These are phyloP conservation scores for Ceratoteleas bidentatus DNA, from an alignment of 1,140 invertebrate genomes.

Conservation along the genomic window DNA sequence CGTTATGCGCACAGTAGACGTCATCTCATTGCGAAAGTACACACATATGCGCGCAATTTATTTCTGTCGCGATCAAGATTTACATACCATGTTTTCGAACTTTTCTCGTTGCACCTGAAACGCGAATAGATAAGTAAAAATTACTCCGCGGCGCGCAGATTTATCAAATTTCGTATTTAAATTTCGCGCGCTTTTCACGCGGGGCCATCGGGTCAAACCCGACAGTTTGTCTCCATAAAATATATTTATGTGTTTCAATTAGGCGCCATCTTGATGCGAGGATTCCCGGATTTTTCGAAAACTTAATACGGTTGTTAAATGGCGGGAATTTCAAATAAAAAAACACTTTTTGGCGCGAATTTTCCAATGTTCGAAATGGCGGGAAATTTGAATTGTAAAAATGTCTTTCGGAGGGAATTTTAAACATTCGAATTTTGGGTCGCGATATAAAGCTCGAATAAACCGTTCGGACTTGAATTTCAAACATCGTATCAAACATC, in stretches of 20 bases:
- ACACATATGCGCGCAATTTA: slow-evolving; percentile 52
- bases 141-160: slow-evolving; percentile 18
- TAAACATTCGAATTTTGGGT: neutral
- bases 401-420: too few species aligned
- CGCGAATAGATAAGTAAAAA: slow-evolving; percentile 38
- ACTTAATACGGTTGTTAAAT: neutral
- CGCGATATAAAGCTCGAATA: too few species aligned
- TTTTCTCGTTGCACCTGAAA: slow-evolving; percentile 47
- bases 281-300: neutral
- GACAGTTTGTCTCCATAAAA: neutral
- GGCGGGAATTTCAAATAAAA: too few species aligned
- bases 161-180: slow-evolving; percentile 47
- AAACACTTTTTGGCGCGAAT: too few species aligned
- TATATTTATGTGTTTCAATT: neutral
- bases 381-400: too few species aligned
- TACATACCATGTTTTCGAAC: slow-evolving; percentile 57
- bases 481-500: slow-evolving; percentile 13
- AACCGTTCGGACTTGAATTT: too few species aligned
- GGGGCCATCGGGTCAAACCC: neutral
- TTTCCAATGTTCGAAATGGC: too few species aligned
- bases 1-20: slow-evolving; percentile 50
- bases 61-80: slow-evolving; percentile 62
- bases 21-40: slow-evolving; percentile 48
- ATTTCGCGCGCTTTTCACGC: slow-evolving; percentile 10
- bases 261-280: neutral